Percentiles rank a stretch among this genome's conserved stretches.
Evolutionary conservation across 2,113 vertebrate genomes (phyloP).

Genomic region (Lasiurus borealis): DNA sequence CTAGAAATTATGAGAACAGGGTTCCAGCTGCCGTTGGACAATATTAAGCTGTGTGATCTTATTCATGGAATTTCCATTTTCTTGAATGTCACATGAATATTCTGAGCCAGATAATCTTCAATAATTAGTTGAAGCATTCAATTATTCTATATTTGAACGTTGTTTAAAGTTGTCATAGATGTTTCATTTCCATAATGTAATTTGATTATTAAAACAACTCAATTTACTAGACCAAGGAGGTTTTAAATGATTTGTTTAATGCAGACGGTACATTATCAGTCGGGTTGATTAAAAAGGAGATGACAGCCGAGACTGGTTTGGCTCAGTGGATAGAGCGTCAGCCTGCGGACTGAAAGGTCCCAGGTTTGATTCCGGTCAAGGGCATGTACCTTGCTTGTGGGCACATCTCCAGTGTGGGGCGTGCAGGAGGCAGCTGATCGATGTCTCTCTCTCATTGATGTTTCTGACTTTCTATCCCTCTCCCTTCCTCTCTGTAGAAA

Average conservation of each 20-base stretch:
- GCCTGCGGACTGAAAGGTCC: no score
- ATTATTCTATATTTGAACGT: background rate
- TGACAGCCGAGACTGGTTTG: no score
- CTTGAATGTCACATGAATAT: background rate
- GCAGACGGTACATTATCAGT: background rate
- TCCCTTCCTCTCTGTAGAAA: no score
- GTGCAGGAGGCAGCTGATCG: no score
- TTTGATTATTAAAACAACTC: constrained; percentile 40
- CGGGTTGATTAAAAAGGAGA: background rate
- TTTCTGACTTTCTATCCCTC: no score
- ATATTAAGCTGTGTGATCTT: background rate
- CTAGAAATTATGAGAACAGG: constrained; percentile 6
- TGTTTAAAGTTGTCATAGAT: background rate
- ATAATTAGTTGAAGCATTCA: background rate
- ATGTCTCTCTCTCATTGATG: no score
- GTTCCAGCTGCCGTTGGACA: background rate
- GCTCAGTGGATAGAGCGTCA: no score
- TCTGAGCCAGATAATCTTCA: background rate
- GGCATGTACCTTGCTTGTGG: no score
- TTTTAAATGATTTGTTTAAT: background rate
- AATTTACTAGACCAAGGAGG: background rate
- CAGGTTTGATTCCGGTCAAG: no score
- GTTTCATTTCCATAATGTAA: background rate
- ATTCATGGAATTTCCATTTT: constrained; percentile 45
- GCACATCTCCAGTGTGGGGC: no score